phyloP scores from a whole-genome alignment of 2,113 vertebrate species.

The Phaethon lepturus region DNA sequence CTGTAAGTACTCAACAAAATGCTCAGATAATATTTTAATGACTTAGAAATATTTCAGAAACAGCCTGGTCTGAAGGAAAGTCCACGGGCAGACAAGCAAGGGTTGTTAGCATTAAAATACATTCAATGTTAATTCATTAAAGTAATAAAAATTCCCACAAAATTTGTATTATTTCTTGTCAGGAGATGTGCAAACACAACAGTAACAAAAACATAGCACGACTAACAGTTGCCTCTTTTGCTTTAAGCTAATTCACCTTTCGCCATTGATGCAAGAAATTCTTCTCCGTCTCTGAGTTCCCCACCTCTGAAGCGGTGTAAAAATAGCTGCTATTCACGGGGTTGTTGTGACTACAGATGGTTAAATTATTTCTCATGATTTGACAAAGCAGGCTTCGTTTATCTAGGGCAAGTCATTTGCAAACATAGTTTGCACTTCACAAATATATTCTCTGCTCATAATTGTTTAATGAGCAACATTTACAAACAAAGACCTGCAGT shows the following conservation, averaged over 20 bases:
- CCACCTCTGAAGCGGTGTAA: background rate
- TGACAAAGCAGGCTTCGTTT: conserved; percentile 20
- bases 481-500: background rate
- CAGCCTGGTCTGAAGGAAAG: background rate
- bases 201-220: background rate
- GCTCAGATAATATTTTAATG: conserved; percentile 29
- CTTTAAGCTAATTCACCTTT: background rate
- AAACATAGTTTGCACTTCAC: background rate
- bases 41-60: background rate
- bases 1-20: background rate
- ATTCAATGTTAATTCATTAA: background rate
- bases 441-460: conserved; percentile 25
- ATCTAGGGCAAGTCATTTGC: background rate
- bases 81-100: background rate
- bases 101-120: background rate
- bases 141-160: background rate
- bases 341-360: background rate
- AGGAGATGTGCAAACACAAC: background rate
- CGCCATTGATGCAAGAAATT: background rate
- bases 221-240: background rate
- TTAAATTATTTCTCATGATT: conserved; percentile 16
- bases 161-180: background rate
- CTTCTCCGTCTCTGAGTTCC: background rate
- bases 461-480: conserved; percentile 21
- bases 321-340: background rate